Conservation (phyloP, 1,140 invertebrate genomes). For the Leptopilina clavipes region DNA sequence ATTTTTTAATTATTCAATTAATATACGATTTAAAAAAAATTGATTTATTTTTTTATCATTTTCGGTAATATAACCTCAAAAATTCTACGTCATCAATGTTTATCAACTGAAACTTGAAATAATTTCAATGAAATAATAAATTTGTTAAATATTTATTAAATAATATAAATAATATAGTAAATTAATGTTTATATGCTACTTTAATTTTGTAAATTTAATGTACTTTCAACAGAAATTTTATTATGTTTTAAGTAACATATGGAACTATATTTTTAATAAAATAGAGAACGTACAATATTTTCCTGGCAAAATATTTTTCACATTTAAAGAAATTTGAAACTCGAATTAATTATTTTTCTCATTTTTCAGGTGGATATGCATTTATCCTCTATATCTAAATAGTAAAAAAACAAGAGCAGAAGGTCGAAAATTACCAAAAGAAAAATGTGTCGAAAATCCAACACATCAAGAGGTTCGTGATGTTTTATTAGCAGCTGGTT, state of each 20-base stretch:
- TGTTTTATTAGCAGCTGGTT: conserved; percentile 87
- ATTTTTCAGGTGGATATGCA: conserved; percentile 91
- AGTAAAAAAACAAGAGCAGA: conserved; percentile 92
- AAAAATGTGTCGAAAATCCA: conserved; percentile 94
- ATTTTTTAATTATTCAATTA: too few relatives aligned
- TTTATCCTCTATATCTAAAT: conserved; percentile 98
- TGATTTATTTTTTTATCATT: background rate
- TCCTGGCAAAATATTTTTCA: too few relatives aligned
- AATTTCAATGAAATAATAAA: background rate
- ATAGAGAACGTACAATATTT: too few relatives aligned
- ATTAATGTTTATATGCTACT: background rate
- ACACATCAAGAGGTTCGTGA: conserved; percentile 95
- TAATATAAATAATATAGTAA: background rate
- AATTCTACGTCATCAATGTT: background rate
- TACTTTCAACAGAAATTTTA: background rate
- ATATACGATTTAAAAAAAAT: too few relatives aligned
- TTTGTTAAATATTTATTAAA: background rate
- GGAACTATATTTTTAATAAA: background rate
- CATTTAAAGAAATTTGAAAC: background rate
- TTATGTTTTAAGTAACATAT: background rate
- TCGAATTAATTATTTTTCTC: background rate
- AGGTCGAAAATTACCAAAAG: conserved; percentile 89
- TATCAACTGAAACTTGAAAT: background rate
- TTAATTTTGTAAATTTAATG: background rate
- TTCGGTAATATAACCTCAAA: background rate